Evolutionary conservation across 2,113 vertebrate species (phyloP), one percentile per base, ranked within the genome.

Genomic region (Pluvialis apricaria): DNA sequence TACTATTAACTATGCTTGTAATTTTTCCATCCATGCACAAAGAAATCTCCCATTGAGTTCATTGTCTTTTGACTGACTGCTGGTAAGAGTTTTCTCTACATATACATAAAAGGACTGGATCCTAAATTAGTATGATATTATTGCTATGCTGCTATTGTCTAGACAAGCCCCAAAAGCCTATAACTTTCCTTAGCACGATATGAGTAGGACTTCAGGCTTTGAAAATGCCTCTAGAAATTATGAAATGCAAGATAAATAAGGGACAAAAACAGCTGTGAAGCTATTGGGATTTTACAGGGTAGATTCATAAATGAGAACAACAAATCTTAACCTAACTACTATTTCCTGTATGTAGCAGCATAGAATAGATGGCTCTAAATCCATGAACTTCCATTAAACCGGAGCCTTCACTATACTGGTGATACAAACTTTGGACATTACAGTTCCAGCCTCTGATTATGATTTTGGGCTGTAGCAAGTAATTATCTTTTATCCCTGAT

Each of bases 41-140:
- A 93, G 75, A 87, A 91, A 82, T 94, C 32, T 92, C 78, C 62
- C n/a, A 44, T 52, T 91, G 89, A 91, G 57, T 91, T 86, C 60
- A 49, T 45, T 90, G 73, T 82, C 70, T 95, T 87, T 87, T 82
- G 58, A 79, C 55, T 89, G 88, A 76, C 29, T 73, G 38, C 32
- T 70, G 40, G 32, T 94, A 57, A 80, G 54, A 73, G n/a, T 85
- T 86, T 85, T 2, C 1, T 69, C 31, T 80, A 32, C 24, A 14
- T 44, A 10, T 45, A 40, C 5, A 2, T 44, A 38, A 36, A 42
- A 65, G 49, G 34, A 58, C 29, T 66, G 49, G 25, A 76, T 79
- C 69, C 52, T 82, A 49, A 75, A 49, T 14, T 31, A 15, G 14
- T 38, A 22, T 1, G 0, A 4, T 69, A 25, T 44, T 60, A 3